Evolutionary conservation across 2,797 vertebrate genomes (phyloP), one percentile per base, ranked within the genome.

Genomic region (Graptemys geographica): DNA sequence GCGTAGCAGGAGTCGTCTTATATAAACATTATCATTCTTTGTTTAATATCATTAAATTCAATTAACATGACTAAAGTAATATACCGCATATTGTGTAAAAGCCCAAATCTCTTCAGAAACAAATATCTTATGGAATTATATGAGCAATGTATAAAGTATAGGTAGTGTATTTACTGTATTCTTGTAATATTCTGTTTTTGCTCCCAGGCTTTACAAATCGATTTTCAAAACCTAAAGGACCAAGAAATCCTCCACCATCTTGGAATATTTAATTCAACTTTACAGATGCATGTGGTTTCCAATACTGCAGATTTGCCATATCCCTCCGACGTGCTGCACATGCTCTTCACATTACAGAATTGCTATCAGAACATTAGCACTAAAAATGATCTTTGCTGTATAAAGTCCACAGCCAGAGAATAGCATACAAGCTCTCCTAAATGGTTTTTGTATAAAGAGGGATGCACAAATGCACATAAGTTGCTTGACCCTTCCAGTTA

Each of bases 141-240:
- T 11, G 13, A 80, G 8, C 28, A 78, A 47, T 19, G 84, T 31
- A 19, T n/a, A 1, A 23, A 86, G 47, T 56, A 62, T 55, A 55
- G 13, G 37, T 1, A 11, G 1, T 18, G 37, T 89, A 84, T 72
- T 28, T 52, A 6, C 44, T 83, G 25, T 49, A 62, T 55, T 88
- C 79, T 27, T 86, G 86, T 4, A 72, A 82, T n/a, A 0, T 65
- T 91, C 95, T 96, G 49, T 90, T 95, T 96, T 95, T 96, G 79
- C 94, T 96, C 47, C 83, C 56, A 99, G 98, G 98, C 84, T 98
- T 99, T 96, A 98, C 96, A 94, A 98, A 97, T 93, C 97, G 98
- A 92, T 98, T 98, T 97, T 97, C 97, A 93, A 99, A 98, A 98
- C 98, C 98, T 55, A 99, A 98, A 98, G 98, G 98, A 96, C 98